Evolutionary conservation across 2,888 invertebrate species (phyloP), one percentile per base, ranked within the genome.

Genomic region (Molorchus minor): DNA sequence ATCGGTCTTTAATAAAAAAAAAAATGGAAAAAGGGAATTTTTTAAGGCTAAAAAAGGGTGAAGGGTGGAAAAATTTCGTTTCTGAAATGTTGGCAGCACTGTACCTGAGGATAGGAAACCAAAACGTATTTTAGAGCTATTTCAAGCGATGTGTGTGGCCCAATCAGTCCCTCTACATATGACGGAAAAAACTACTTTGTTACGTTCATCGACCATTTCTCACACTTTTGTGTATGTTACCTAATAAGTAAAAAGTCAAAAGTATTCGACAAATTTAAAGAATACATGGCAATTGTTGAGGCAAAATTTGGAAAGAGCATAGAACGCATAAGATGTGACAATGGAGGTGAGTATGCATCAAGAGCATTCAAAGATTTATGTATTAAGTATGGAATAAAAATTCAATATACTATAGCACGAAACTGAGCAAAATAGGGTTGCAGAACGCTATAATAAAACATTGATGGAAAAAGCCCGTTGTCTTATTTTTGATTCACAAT

Each of bases 251-350:
- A 29, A 16, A 44, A 44, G n/a, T 12, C 3, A 4, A 29, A 44
- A 3, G 44, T 25, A 16, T 16, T 29, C 10, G 13, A 13, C 13
- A 21, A 44, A 1, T 44, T 44, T 44, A 44, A 44, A 10, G 15
- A 3, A 13, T 29, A 44, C 29, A 12, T 29, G 15, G 7, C 13
- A 3, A 43, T 44, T 19, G 44, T 44, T 4, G 44, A 44, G 16
- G 25, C 44, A 29, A 44, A 44, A 44, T 44, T 44, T 25, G 13
- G 13, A 10, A 3, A 8, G 1, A 25, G 16, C 7, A 44, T 44
- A 15, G 44, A 44, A 16, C 25, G 21, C 5, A 19, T 44, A 15
- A 44, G 25, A 25, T 44, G 44, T 15, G 44, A 44, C 29, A 25
- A 44, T 8, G 29, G 44, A 2, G 41, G 12, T 21, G 21, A 41